These are phyloP conservation scores for Geotrypetes seraphini DNA, from an alignment of 2,797 vertebrate species.

Conservation along the genomic window DNA sequence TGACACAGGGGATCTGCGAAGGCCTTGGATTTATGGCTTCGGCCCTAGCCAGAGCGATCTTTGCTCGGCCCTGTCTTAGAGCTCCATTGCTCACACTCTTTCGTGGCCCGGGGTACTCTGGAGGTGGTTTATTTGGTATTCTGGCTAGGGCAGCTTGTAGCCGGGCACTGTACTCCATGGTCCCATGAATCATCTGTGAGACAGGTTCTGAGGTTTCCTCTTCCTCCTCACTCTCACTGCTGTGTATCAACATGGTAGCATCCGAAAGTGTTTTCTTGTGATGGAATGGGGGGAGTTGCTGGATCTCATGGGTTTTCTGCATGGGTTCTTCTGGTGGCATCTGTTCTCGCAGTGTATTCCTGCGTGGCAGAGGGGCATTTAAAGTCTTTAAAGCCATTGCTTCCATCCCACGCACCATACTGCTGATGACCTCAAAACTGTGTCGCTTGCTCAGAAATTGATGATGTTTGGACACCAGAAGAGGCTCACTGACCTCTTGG, in stretches of 20 bases:
- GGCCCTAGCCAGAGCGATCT: slow-evolving; percentile 46
- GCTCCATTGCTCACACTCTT: slow-evolving; percentile 66
- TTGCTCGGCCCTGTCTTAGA: slow-evolving; percentile 55
- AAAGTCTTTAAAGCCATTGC: slow-evolving; percentile 73
- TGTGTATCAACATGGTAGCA: slow-evolving; percentile 93
- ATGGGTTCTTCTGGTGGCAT: slow-evolving; percentile 54
- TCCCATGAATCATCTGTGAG: slow-evolving; percentile 69
- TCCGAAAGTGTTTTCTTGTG: slow-evolving; percentile 90
- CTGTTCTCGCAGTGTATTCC: slow-evolving; percentile 79
- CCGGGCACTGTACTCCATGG: slow-evolving; percentile 74
- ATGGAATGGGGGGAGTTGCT: slow-evolving; percentile 57
- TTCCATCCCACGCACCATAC: slow-evolving; percentile 70
- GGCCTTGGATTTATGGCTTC: slow-evolving; percentile 54
- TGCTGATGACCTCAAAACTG: slow-evolving; percentile 87
- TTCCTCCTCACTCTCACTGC: slow-evolving; percentile 88
- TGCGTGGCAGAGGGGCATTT: slow-evolving; percentile 67
- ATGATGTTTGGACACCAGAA: slow-evolving; percentile 72
- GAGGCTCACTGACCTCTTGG: slow-evolving; percentile 86
- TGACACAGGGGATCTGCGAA: slow-evolving; percentile 53
- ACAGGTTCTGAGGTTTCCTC: slow-evolving; percentile 63
- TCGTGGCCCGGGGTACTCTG: slow-evolving; percentile 84
- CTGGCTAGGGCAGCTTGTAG: slow-evolving; percentile 87
- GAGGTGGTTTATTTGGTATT: slow-evolving; percentile 90
- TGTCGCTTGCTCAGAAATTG: slow-evolving; percentile 76
- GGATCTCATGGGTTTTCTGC: slow-evolving; percentile 53